Percentiles rank a stretch among this genome's conserved stretches.
phyloP scores from a whole-genome alignment of 2,888 invertebrate species.

The Tetramorium bicarinatum region DNA sequence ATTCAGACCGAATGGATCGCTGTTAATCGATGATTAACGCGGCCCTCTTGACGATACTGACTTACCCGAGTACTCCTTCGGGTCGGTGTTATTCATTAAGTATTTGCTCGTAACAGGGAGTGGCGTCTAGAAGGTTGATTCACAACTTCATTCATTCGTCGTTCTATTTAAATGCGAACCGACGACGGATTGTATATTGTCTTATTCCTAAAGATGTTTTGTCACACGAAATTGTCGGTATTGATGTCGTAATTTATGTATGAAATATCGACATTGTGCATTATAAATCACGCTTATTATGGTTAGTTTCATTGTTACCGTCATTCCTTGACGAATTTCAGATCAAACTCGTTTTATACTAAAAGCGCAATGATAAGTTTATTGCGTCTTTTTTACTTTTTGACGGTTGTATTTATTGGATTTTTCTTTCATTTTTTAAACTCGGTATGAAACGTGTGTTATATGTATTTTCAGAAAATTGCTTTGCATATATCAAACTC shows the following conservation, averaged over 20 bases:
- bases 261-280: not conserved
- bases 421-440: not conserved
- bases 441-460: not conserved
- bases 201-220: not conserved
- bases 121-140: conserved; percentile 65
- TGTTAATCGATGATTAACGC: conserved; percentile 72
- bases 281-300: not conserved
- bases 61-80: conserved; percentile 52
- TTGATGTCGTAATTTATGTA: not conserved
- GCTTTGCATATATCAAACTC: not conserved
- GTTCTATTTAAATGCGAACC: conserved; percentile 7
- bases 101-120: conserved; percentile 58
- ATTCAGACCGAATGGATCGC: conserved; percentile 56
- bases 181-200: conserved; percentile 19
- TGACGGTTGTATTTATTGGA: not conserved
- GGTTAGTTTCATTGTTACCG: not conserved
- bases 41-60: conserved; percentile 58
- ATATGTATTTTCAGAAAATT: not conserved
- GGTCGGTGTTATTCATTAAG: conserved; percentile 63
- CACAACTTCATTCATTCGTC: conserved; percentile 58
- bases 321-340: not conserved
- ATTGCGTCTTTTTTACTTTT: not conserved
- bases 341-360: not conserved
- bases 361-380: not conserved
- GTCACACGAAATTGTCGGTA: not conserved